Evolutionary conservation across 2,888 invertebrate genomes (phyloP), one percentile per base, ranked within the genome.

Genomic region (Melangyna quadrimaculata): DNA sequence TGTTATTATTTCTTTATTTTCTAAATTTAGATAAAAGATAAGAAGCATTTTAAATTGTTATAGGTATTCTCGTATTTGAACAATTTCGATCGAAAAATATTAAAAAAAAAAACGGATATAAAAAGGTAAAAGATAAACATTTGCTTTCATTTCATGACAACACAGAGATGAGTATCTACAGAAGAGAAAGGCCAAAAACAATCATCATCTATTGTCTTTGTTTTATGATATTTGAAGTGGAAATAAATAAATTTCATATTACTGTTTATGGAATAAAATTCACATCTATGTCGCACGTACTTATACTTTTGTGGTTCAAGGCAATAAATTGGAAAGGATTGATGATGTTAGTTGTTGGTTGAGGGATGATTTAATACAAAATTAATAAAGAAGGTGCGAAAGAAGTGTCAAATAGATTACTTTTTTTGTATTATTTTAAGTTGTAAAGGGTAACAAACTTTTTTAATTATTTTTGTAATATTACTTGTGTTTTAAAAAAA

Each of bases 71-170:
- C 48, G 82, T 53, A 69, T 69, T 69, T 69, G 61, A 43, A 67
- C 74, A 79, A 74, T 78, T 82, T 69, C 35, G 55, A 78, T 69
- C 43, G 67, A 57, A 78, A 73, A 73, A 78, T 80, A 74, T 75
- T 70, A 74, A 74, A 63, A 55, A 12, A n/a, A 74, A 74, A 63
- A 55, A 12, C 12, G 57, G 71, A 48, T 71, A 65, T 70, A 70
- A 43, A 73, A 78, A 63, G 32, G 69, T 40, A 45, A 35, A 22
- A 63, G 29, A 43, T 59, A 53, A 24, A 35, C 10, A 32, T 61
- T 53, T 69, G 32, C 53, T 61, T 43, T 57, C 17, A 19, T 71
- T 32, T 73, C 45, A 37, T 55, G 40, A n/a, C 24, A 35, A 35
- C 2, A 8, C 32, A 3, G n/a, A 29, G 51, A 67, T 57, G 51